phyloP scores from a whole-genome alignment of 2,888 invertebrate species.

The Melipona bicolor region DNA sequence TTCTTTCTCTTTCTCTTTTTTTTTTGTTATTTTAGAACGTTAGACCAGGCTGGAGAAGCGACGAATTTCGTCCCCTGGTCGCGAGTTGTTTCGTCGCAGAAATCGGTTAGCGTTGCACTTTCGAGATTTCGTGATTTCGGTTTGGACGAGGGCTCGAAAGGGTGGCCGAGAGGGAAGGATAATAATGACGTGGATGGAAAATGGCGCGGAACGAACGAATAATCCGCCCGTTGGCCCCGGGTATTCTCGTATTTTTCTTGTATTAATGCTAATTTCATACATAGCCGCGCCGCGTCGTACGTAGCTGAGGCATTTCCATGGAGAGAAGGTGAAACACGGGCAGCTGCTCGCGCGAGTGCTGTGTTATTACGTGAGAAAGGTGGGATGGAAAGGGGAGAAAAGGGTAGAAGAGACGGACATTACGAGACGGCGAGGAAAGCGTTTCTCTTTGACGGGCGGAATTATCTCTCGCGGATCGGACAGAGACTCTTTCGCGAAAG shows the following conservation, averaged over 20 bases:
- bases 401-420: not conserved
- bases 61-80: not conserved
- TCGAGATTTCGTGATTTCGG: slow-evolving; percentile 26
- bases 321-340: slow-evolving; percentile 22
- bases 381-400: not conserved
- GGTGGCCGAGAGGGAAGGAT: slow-evolving; percentile 26
- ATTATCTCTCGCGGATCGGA: slow-evolving; percentile 10
- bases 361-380: slow-evolving; percentile 4
- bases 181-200: slow-evolving; percentile 53
- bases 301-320: not conserved
- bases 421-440: not conserved
- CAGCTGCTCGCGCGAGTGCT: slow-evolving; percentile 32
- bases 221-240: slow-evolving; percentile 18
- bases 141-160: not conserved
- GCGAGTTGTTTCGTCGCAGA: not conserved
- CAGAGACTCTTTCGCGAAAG: not conserved
- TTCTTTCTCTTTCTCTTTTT: not conserved
- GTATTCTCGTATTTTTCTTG: slow-evolving; percentile 70
- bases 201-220: slow-evolving; percentile 30
- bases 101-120: not conserved
- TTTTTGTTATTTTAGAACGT: slow-evolving; percentile 5
- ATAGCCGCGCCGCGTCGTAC: slow-evolving; percentile 55
- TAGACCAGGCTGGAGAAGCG: not conserved
- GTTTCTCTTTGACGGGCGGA: slow-evolving; percentile 12
- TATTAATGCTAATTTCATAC: slow-evolving; percentile 81